Evolutionary conservation across 2,113 vertebrate species (phyloP), one percentile per base, ranked within the genome.

Genomic region (Syngnathoides biaculeatus): DNA sequence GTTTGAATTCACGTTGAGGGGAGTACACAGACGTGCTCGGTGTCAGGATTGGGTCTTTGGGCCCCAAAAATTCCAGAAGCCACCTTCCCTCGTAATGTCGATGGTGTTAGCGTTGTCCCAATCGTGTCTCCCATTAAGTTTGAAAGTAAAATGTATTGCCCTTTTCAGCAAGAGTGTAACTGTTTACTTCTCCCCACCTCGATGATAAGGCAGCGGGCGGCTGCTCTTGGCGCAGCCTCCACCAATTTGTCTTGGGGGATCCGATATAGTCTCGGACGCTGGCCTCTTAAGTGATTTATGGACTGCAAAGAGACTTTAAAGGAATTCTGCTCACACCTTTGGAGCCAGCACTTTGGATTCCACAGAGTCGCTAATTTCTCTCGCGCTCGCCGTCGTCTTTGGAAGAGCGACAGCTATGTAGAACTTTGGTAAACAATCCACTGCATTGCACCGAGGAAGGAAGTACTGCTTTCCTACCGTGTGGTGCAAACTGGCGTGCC

Each of bases 161-260:
- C 27, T n/a, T 60, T 40, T 39, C 58, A 22, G 38, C 35, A 60
- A 39, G 17, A 38, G 56, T 38, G 24, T 24, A 40, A 40, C 58
- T 40, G 38, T 40, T 40, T 42, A 20, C 26, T 69, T 59, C 42
- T 52, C 53, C 39, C 48, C 68, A 22, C 53, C 20, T 38, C 64
- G 20, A 68, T 43, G 38, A 73, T 15, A 50, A 57, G 69, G 35
- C 72, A 69, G 65, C 48, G 62, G 72, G 5, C 22, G 67, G 22
- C 58, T 53, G 56, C 13, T 53, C n/a, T 48, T 30, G 22, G 19
- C 43, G 38, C 48, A 22, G 22, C 62, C 77, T 64, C 35, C 38
- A 75, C 61, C 79, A 72, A 66, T 86, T 79, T 74, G 56, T 77
- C 72, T 75, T 53, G 70, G 78, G 74, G 74, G 73, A 72, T 62